Conservation (phyloP, 2,113 vertebrate species). For the Ceuthmochares aereus region DNA sequence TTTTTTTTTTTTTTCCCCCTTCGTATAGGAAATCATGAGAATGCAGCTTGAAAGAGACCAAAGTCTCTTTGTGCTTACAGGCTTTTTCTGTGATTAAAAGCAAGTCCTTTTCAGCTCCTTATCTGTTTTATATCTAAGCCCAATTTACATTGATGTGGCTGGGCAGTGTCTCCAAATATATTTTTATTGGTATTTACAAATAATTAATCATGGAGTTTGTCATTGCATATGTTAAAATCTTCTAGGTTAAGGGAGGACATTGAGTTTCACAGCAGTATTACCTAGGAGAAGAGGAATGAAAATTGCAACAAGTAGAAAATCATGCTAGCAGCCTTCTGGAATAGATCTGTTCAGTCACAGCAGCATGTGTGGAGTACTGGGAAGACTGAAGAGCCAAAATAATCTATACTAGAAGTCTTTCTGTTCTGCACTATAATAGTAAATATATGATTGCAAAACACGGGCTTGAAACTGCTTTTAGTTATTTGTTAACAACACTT, state of each 20-base stretch:
- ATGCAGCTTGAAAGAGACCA: not conserved
- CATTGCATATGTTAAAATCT: not conserved
- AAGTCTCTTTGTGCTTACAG: not conserved
- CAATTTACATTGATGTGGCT: not conserved
- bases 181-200: not conserved
- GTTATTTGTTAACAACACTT: not conserved
- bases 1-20: not conserved
- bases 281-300: not conserved
- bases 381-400: not conserved
- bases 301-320: not conserved
- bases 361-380: not conserved
- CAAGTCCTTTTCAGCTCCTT: not conserved
- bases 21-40: not conserved
- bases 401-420: not conserved
- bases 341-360: not conserved
- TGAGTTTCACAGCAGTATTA: not conserved
- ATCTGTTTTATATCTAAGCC: not conserved
- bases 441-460: not conserved
- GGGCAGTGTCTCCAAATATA: not conserved
- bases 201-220: not conserved
- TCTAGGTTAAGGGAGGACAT: not conserved
- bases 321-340: not conserved
- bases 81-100: not conserved
- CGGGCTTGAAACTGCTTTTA: not conserved
- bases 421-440: not conserved